Percentiles rank a stretch among this genome's conserved stretches.
Conservation (phyloP, 2,888 invertebrate species). For the Torymus tubicola region DNA sequence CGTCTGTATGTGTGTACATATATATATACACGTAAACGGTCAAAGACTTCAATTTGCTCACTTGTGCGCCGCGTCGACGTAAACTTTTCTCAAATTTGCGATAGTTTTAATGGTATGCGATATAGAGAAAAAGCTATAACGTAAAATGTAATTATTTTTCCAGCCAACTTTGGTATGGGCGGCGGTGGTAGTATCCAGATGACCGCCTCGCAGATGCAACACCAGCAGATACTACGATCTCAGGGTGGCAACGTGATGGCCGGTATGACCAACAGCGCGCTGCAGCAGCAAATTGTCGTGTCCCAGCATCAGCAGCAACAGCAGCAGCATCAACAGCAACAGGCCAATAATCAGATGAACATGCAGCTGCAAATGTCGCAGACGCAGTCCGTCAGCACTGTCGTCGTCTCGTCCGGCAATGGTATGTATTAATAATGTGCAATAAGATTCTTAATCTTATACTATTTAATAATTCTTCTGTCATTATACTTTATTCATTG, state of each 20-base stretch:
- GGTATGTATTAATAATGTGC: conserved; percentile 73
- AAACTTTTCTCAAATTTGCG: too few relatives aligned
- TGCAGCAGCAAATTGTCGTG: conserved; percentile 77
- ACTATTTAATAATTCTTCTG: not conserved
- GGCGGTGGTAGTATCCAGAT: conserved; percentile 76
- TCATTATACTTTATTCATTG: conserved; percentile 2
- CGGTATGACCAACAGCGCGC: conserved; percentile 72
- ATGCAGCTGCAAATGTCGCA: conserved; percentile 78
- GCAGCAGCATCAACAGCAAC: conserved; percentile 78
- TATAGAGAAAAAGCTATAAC: too few relatives aligned
- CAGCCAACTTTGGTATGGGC: conserved; percentile 74
- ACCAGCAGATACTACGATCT: conserved; percentile 71
- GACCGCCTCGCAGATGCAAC: conserved; percentile 77
- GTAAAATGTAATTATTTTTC: not conserved
- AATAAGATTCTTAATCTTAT: not conserved
- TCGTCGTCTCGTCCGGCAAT: conserved; percentile 63
- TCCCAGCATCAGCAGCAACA: conserved; percentile 79
- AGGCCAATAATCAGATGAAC: conserved; percentile 78
- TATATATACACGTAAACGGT: too few relatives aligned
- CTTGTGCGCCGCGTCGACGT: too few relatives aligned
- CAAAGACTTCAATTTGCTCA: too few relatives aligned
- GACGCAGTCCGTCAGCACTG: conserved; percentile 73
- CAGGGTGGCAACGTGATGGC: conserved; percentile 74
- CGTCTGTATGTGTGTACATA: too few relatives aligned
- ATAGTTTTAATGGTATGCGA: too few relatives aligned